These are phyloP conservation scores for Temnothorax longispinosus DNA, from an alignment of 1,140 invertebrate genomes.

Conservation along the genomic window DNA sequence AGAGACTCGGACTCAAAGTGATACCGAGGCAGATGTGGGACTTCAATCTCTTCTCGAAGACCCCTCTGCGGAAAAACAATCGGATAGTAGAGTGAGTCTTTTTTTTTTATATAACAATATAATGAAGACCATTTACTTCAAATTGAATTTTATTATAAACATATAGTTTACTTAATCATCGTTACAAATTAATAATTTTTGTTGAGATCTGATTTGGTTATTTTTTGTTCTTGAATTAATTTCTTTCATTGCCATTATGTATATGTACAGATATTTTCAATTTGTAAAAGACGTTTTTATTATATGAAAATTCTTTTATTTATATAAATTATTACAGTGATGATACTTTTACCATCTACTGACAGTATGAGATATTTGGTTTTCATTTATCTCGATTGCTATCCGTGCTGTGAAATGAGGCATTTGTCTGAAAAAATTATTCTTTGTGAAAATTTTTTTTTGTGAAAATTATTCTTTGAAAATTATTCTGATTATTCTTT, in stretches of 20 bases:
- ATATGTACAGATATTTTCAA: not conserved
- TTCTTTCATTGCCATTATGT: not conserved
- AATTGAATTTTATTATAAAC: not conserved
- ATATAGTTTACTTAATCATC: not conserved
- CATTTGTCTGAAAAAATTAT: slow-evolving; percentile 84
- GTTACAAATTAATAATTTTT: slow-evolving; percentile 3
- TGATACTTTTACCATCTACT: slow-evolving; percentile 65
- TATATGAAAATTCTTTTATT: not conserved
- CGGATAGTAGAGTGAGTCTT: slow-evolving; percentile 70
- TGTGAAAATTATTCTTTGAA: too few species aligned
- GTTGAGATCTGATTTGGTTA: not conserved
- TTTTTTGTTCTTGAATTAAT: not conserved
- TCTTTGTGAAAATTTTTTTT: too few species aligned
- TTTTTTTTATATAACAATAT: not conserved
- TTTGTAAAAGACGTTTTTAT: not conserved
- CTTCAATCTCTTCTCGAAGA: slow-evolving; percentile 89
- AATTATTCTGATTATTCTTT: not conserved
- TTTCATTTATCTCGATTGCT: slow-evolving; percentile 81
- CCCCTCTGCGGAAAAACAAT: slow-evolving; percentile 78
- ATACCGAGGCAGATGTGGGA: slow-evolving; percentile 86
- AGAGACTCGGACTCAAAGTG: slow-evolving; percentile 84
- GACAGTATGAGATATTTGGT: slow-evolving; percentile 59
- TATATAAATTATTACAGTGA: slow-evolving; percentile 35
- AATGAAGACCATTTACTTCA: not conserved
- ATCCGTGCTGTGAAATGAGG: slow-evolving; percentile 80